Evolutionary conservation across 2,113 vertebrate species (phyloP), one percentile per base, ranked within the genome.

Genomic region (Menidia beryllina): DNA sequence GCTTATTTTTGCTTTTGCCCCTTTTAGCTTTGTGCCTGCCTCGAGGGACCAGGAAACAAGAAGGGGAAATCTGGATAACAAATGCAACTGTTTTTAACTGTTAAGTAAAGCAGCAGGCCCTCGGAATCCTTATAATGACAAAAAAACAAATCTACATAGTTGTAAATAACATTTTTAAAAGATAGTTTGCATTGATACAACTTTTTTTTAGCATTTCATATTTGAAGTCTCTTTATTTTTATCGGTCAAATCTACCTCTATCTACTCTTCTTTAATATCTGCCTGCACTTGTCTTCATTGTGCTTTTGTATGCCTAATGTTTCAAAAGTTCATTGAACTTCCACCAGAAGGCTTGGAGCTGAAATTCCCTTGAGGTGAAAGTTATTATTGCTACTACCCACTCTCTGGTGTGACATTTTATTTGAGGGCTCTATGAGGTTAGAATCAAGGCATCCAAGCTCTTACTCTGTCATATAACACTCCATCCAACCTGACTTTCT

Each of bases 371-470:
- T 2, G 3, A 49, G 58, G 25, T 72, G 52, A 36, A 63, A 63
- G 24, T 68, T 64, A 50, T 69, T 69, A 56, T 30, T 25, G 39
- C 55, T 17, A 25, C 41, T 45, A 14, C 38, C 43, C 10, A 30
- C 24, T 71, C 38, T 23, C 56, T 45, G 62, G 21, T 75, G 67
- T 50, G 51, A 61, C 27, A 41, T 73, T 73, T 66, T 45, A 19
- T 51, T 55, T 26, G 39, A 70, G 14, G 27, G 20, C 71, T 27
- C 4, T 27, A 59, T 20, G 8, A 71, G 48, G 25, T 60, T 52
- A 71, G 17, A 30, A 27, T 15, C 13, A 36, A 51, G 25, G 49
- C 1, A 0, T 39, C 27, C 45, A 38, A n/a, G 13, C n/a, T 57
- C 7, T 53, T 27, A 54, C 15, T 54, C 38, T 15, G 9, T 61